Evolutionary conservation across 2,797 vertebrate genomes (phyloP).

Genomic region (Molossus alvarezi): DNA sequence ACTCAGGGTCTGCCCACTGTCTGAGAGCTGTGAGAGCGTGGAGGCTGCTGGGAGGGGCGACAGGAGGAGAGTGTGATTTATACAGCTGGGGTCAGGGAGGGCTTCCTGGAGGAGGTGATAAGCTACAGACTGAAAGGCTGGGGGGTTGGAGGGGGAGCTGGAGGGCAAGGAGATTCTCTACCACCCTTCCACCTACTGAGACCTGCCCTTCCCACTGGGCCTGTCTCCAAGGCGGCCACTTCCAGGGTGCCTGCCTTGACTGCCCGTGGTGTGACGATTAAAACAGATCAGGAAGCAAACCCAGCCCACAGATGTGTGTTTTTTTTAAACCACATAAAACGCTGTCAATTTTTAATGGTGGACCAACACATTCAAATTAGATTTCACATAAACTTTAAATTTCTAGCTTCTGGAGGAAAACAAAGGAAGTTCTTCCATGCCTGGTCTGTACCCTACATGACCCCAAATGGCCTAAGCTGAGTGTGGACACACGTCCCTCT

Average conservation of each 20-base stretch:
- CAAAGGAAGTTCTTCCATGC: background rate
- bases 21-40: constrained; percentile 96
- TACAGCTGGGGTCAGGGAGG: background rate
- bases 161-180: background rate
- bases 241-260: background rate
- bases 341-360: background rate
- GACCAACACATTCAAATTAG: background rate
- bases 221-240: background rate
- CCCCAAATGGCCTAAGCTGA: background rate
- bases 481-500: background rate
- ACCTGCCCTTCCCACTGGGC: background rate
- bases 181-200: background rate
- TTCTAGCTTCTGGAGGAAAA: background rate
- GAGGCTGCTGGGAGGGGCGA: constrained; percentile 92
- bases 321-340: background rate
- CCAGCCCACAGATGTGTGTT: background rate
- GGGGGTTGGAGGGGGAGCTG: background rate
- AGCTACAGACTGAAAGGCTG: background rate
- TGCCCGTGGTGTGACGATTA: background rate
- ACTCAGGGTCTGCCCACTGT: constrained; percentile 98
- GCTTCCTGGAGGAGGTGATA: background rate
- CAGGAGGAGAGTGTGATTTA: constrained; percentile 72
- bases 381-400: constrained; percentile 26
- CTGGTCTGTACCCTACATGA: background rate
- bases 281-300: background rate